Base-by-base conservation (phyloP, 2,888 invertebrate genomes). In the Gastracanthus pulcherrimus region DNA sequence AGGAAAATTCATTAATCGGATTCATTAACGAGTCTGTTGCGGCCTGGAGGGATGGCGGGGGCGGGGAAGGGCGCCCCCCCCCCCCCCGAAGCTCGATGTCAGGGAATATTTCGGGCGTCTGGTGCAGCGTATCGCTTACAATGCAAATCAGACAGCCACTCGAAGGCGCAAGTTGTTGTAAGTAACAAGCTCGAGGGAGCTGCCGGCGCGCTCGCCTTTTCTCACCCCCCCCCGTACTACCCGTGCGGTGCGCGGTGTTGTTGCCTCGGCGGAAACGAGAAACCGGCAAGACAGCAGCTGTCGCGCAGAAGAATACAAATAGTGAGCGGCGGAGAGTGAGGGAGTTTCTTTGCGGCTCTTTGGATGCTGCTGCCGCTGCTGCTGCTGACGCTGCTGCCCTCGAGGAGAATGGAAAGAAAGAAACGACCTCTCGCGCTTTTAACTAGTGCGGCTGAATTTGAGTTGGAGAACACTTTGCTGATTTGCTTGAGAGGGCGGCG, bases 1-100 rank as follows among this genome's bases (percentile, higher is more conserved):
- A 55, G 76, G 55, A 77, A 82, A 82, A 82, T 77, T 80, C 82
- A 77, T 82, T 82, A 82, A 82, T 80, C 82, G 76, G 71, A 82
- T 82, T 82, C 82, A 82, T 82, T 82, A 82, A 75, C 77, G 77
- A 80, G 77, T 74, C 76, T 38, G 62, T 51, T 41, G 78, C 70
- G 77, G 41, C 26, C n/a, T n/a, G n/a, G n/a, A n/a, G n/a, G n/a
- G n/a, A n/a, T n/a, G n/a, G n/a, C n/a, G n/a, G n/a, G n/a, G n/a
- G n/a, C n/a, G n/a, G 41, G 36, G 23, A n/a, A n/a, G n/a, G n/a
- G n/a, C n/a, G n/a, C n/a, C n/a, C n/a, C n/a, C n/a, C n/a, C n/a
- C n/a, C 23, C 34, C 45, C 55, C 78, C 74, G 70, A 79, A 79
- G 76, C 79, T 70, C 78, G 64, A 66, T 72, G 82, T 82, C 82